phyloP scores from a whole-genome alignment of 1,140 invertebrate genomes.

The Sycophaga agraensis region DNA sequence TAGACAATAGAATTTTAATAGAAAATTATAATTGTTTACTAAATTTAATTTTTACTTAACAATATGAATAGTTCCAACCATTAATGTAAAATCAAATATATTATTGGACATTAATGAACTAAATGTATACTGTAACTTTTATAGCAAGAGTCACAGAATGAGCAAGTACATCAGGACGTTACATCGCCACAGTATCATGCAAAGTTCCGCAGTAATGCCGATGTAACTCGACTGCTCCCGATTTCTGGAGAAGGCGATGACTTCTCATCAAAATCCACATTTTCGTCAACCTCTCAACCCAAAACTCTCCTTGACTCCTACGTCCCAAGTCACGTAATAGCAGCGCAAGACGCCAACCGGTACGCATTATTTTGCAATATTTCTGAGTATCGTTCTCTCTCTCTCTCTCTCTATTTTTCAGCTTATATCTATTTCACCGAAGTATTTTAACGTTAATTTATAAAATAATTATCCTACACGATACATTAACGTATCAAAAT shows the following conservation, averaged over 20 bases:
- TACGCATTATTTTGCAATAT: conserved; percentile 30
- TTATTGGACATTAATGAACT: no score
- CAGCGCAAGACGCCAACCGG: conserved; percentile 49
- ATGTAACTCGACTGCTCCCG: conserved; percentile 34
- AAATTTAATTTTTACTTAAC: background rate
- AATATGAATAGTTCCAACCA: no score
- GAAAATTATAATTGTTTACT: background rate
- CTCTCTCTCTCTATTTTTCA: no score
- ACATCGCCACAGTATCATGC: conserved; percentile 39
- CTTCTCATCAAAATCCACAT: conserved; percentile 31
- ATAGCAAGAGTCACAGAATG: background rate
- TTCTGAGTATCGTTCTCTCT: no score
- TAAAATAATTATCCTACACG: no score
- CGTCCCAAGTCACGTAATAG: conserved; percentile 49
- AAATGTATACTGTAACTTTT: no score
- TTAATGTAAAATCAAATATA: background rate
- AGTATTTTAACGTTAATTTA: no score
- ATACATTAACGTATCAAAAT: no score
- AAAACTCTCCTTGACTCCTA: conserved; percentile 52
- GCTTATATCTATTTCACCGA: no score
- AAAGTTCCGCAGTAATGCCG: conserved; percentile 37
- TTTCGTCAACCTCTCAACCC: conserved; percentile 35
- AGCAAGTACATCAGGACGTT: no score
- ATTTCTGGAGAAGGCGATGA: conserved; percentile 37
- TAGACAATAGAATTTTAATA: background rate